These are phyloP conservation scores for Harlomillsia oculata DNA, from an alignment of 1,140 invertebrate species.

Conservation along the genomic window DNA sequence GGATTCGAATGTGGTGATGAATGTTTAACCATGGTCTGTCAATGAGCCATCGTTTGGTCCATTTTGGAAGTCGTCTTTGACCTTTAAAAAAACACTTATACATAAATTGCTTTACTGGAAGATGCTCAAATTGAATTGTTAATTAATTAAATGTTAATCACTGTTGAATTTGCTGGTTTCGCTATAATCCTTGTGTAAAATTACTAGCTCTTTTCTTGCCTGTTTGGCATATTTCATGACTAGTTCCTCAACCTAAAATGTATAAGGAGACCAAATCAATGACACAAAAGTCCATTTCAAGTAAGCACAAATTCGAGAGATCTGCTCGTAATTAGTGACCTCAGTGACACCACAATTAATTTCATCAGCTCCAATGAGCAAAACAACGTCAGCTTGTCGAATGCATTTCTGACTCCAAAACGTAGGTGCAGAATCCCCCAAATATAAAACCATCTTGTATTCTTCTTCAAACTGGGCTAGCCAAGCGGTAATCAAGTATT, in stretches of 20 bases:
- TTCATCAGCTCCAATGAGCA: neutral
- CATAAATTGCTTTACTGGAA: too few relatives aligned
- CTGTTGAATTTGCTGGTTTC: too few relatives aligned
- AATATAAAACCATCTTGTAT: constrained; percentile 11
- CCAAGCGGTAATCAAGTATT: constrained; percentile 8
- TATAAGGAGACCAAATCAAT: neutral
- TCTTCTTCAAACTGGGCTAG: neutral
- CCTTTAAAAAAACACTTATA: too few relatives aligned
- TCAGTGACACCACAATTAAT: neutral
- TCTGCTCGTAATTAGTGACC: neutral
- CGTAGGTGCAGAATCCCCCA: neutral
- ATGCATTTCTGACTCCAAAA: constrained; percentile 15
- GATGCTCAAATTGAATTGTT: too few relatives aligned
- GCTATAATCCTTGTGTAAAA: constrained; percentile 10
- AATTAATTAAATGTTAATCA: too few relatives aligned
- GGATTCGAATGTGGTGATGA: constrained; percentile 22
- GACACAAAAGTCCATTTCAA: neutral
- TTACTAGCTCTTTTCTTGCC: constrained; percentile 20
- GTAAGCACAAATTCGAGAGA: neutral
- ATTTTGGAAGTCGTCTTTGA: too few relatives aligned
- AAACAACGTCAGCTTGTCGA: constrained; percentile 21
- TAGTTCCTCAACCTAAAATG: constrained; percentile 7
- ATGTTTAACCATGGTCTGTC: constrained; percentile 1
- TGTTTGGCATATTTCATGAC: constrained; percentile 4
- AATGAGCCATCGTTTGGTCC: constrained; percentile 10